phyloP scores from a whole-genome alignment of 1,140 invertebrate genomes.

The Cydia fagiglandana region DNA sequence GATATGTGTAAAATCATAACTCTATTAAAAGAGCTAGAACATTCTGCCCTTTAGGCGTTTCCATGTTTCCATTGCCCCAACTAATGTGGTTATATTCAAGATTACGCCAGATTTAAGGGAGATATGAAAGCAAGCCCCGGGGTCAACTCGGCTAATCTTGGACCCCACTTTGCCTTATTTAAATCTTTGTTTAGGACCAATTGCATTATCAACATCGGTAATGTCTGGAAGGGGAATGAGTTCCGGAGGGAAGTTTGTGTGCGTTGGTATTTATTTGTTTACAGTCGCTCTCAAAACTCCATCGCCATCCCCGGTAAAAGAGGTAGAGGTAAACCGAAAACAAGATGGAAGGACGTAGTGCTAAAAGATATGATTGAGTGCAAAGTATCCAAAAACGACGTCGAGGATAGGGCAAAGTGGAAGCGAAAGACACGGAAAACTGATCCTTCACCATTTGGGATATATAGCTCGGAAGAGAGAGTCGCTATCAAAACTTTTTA shows the following conservation, averaged over 20 bases:
- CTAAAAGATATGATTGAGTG: too few relatives aligned
- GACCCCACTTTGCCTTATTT: slow-evolving; percentile 53
- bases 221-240: slow-evolving; percentile 36
- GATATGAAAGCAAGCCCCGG: slow-evolving; percentile 62
- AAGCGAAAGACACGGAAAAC: too few relatives aligned
- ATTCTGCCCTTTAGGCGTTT: slow-evolving; percentile 40
- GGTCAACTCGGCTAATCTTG: slow-evolving; percentile 53
- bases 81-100: slow-evolving; percentile 59
- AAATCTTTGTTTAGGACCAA: slow-evolving; percentile 59
- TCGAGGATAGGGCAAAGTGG: too few relatives aligned
- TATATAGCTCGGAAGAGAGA: too few relatives aligned
- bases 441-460: too few relatives aligned
- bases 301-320: too few relatives aligned
- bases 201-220: slow-evolving; percentile 46
- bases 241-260: slow-evolving; percentile 17
- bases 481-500: neutral
- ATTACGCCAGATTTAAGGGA: slow-evolving; percentile 62
- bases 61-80: slow-evolving; percentile 41
- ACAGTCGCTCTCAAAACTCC: neutral
- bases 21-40: neutral
- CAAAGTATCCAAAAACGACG: too few relatives aligned
- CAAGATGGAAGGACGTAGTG: too few relatives aligned
- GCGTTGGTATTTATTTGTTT: neutral
- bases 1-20: neutral
- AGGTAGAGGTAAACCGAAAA: too few relatives aligned